Conservation (phyloP, 2,113 vertebrate genomes). For the Zosterops japonicus region DNA sequence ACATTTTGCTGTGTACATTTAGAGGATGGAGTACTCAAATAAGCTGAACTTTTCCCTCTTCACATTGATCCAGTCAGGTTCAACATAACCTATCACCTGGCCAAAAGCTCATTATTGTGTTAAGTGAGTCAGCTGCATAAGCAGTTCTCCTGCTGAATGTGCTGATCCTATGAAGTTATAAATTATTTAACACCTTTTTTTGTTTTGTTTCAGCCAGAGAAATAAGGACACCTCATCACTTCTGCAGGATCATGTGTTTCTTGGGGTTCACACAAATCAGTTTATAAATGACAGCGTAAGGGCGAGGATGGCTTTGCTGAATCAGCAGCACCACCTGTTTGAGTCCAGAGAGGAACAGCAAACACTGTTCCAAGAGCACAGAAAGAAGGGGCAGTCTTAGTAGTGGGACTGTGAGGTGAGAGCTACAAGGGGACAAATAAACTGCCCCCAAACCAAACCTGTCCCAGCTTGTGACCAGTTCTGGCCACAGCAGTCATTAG, state of each 20-base stretch:
- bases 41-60: constrained; percentile 1
- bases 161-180: neutral
- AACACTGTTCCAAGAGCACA: neutral
- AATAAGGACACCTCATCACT: neutral
- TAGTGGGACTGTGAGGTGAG: neutral
- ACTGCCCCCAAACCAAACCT: neutral
- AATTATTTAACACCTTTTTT: neutral
- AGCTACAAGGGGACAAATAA: neutral
- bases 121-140: neutral
- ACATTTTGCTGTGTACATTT: neutral
- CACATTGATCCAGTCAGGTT: neutral
- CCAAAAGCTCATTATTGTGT: neutral
- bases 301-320: neutral
- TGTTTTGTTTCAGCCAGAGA: neutral
- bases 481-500: neutral
- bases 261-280: neutral
- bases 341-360: neutral
- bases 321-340: neutral
- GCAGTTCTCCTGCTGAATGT: neutral
- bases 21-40: neutral
- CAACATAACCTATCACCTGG: neutral
- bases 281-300: neutral
- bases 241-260: neutral
- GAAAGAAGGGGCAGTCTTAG: neutral
- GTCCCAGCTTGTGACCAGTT: neutral